These are phyloP conservation scores for Aurelia aurita DNA, from an alignment of 30 jellyfish, hydroid and myxozoan species.

Conservation along the genomic window DNA sequence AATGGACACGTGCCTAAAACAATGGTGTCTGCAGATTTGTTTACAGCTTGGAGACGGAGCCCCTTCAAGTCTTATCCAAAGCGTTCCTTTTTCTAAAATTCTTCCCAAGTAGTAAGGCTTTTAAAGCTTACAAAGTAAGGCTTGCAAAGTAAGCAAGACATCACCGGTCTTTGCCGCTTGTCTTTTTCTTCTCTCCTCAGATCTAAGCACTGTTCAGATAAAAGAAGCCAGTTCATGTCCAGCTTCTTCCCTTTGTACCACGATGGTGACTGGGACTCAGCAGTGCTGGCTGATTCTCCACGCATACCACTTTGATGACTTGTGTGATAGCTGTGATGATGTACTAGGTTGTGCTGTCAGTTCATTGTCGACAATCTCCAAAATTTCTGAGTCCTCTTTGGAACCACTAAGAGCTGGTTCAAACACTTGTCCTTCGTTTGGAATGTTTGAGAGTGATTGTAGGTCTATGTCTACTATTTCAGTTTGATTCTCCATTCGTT, in stretches of 20 bases:
- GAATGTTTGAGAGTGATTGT: slow-evolving; percentile 9
- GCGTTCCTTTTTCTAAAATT: no score
- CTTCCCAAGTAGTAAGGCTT: no score
- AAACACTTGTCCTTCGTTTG: slow-evolving; percentile 43
- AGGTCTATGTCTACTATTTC: not conserved
- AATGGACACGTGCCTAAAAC: no score
- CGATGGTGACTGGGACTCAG: slow-evolving; percentile 36
- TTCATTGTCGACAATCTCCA: slow-evolving; percentile 27
- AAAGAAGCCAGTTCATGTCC: slow-evolving; percentile 42
- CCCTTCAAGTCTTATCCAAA: no score
- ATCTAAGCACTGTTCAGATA: slow-evolving; percentile 36
- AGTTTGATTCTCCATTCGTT: slow-evolving; percentile 13
- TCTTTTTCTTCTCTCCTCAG: slow-evolving; percentile 35
- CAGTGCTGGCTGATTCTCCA: slow-evolving; percentile 29
- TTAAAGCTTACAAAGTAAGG: no score
- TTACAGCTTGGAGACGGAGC: no score
- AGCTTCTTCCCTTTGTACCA: slow-evolving; percentile 13
- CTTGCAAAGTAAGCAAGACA: slow-evolving; percentile 38
- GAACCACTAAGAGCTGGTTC: slow-evolving; percentile 21
- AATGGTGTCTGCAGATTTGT: no score
- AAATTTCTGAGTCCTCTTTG: slow-evolving; percentile 28
- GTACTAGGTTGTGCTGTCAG: slow-evolving; percentile 23
- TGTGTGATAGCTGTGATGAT: no score
- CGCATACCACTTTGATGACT: slow-evolving; percentile 35
- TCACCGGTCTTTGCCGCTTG: slow-evolving; percentile 41